Percentiles rank a stretch among this genome's conserved stretches.
Conservation (phyloP, 2,888 invertebrate genomes). For the Amiota minor region DNA sequence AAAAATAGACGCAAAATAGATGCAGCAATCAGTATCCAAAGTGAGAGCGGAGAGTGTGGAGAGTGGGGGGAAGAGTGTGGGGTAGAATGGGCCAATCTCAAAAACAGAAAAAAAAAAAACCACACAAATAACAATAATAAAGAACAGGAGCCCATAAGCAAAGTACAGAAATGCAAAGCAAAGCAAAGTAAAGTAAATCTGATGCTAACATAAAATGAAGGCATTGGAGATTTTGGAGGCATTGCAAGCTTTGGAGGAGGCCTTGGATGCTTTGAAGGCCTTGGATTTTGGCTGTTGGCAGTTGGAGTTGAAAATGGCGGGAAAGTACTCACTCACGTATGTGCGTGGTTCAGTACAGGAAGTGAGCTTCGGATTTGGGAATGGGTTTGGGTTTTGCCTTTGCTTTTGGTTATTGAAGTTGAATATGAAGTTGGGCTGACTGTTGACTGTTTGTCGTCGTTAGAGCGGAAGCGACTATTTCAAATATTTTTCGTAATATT, state of each 20-base stretch:
- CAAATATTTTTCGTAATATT: slow-evolving; percentile 62
- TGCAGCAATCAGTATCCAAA: slow-evolving; percentile 43
- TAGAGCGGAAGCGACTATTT: slow-evolving; percentile 62
- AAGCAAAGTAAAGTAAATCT: too few species aligned
- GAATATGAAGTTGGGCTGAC: background rate
- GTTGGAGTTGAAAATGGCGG: background rate
- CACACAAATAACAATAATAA: too few species aligned
- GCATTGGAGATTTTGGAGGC: background rate
- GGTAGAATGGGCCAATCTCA: background rate
- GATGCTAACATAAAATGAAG: background rate
- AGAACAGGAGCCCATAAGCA: slow-evolving; percentile 30
- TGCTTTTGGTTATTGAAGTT: too few species aligned
- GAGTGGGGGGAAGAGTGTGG: background rate
- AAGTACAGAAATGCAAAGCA: slow-evolving; percentile 11
- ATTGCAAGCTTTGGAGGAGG: background rate
- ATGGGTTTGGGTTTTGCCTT: too few species aligned
- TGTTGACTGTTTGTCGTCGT: slow-evolving; percentile 36
- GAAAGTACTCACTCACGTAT: background rate
- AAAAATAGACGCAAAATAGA: slow-evolving; percentile 59
- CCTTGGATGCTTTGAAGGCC: background rate
- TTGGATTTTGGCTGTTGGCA: background rate
- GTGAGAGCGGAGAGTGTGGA: background rate
- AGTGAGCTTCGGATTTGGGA: background rate
- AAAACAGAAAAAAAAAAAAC: too few species aligned
- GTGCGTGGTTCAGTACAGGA: background rate